Base-by-base conservation (phyloP, 2,113 vertebrate species). In the Melanerpes formicivorus region DNA sequence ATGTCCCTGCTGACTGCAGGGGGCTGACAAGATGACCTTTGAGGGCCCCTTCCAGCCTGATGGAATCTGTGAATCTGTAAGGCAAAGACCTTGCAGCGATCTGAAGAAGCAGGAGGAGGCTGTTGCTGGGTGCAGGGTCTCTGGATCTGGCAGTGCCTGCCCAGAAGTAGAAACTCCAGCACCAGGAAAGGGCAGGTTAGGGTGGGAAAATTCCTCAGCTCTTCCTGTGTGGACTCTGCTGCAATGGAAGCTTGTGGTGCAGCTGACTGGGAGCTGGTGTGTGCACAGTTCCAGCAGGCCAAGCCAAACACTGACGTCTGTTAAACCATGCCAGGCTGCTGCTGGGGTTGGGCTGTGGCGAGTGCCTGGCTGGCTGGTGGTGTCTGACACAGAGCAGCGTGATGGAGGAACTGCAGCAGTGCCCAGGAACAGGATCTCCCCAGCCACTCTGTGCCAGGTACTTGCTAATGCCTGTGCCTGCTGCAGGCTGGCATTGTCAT, bases 261-360 rank as follows among this genome's bases (percentile, higher is more conserved):
- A 42, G 59, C 42, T 79, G 67, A 79, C 30, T 84, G 52, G 72
- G 32, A 93, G 55, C 79, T 69, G 60, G n/a, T 80, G 75, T 34
- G 34, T 46, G 40, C 73, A 25, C 32, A 66, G 72, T 77, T 88
- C 50, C 60, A 75, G 44, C 91, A 59, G 1, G 3, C 48, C n/a
- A 37, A 71, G 70, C 64, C 52, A 72, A 84, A 85, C 65, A 27
- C 18, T 75, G 69, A 86, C 1, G 5, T 82, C 54, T 82, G 89
- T 91, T 74, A 70, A 82, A 87, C 79, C 59, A 30, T 27, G 27
- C 71, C 71, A 83, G 62, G n/a, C 90, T 91, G 56, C 65, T 81
- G 87, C 83, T 78, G 74, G 88, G 72, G 60, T 59, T 84, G 84
- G 86, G 80, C 88, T 90, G 69, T 72, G 71, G 66, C 48, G 84